phyloP scores from a whole-genome alignment of 2,888 invertebrate species.

The Antheraea assamensis region DNA sequence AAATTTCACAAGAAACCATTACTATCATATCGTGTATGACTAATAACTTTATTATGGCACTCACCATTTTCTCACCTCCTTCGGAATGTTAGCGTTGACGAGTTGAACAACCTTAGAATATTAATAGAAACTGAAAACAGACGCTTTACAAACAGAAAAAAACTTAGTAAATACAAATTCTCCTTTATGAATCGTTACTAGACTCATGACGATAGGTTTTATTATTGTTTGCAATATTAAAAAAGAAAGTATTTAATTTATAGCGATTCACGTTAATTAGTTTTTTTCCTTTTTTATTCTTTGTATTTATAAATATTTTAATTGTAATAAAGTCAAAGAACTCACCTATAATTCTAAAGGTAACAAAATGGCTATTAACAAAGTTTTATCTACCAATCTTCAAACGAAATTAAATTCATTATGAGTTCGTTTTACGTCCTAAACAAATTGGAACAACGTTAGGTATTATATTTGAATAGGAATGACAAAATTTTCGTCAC shows the following conservation, averaged over 20 bases:
- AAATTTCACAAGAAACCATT: background rate
- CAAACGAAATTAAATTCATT: slow-evolving; percentile 22
- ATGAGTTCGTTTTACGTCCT: slow-evolving; percentile 23
- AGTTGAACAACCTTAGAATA: slow-evolving; percentile 75
- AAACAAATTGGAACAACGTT: slow-evolving; percentile 20
- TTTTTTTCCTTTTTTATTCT: background rate
- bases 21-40: background rate
- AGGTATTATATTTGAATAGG: slow-evolving; percentile 16
- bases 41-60: slow-evolving; percentile 3
- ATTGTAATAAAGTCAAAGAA: background rate
- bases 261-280: background rate
- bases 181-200: slow-evolving; percentile 41
- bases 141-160: slow-evolving; percentile 52
- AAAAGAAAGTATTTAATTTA: background rate
- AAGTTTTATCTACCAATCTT: slow-evolving; percentile 23
- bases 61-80: slow-evolving; percentile 6
- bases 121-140: slow-evolving; percentile 66
- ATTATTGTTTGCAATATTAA: background rate
- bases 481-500: slow-evolving; percentile 17
- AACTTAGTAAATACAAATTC: slow-evolving; percentile 47
- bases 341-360: slow-evolving; percentile 17
- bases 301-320: background rate
- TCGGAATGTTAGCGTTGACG: slow-evolving; percentile 31
- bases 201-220: too few species aligned
- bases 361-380: slow-evolving; percentile 19